phyloP scores from a whole-genome alignment of 1,140 invertebrate species.

The Drosophila athabasca region DNA sequence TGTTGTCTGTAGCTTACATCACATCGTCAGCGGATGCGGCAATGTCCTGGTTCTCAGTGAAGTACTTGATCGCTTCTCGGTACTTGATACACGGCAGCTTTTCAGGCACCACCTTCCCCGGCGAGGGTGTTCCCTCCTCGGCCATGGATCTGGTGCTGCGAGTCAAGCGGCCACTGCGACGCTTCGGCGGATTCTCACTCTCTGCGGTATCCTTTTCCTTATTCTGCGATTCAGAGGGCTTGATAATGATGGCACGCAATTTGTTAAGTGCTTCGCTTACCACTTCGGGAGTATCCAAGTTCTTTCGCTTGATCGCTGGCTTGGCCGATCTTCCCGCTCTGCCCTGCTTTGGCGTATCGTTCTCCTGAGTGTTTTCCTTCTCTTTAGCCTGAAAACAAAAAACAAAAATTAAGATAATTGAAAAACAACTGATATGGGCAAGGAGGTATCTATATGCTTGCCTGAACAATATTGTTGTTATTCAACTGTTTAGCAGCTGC shows the following conservation, averaged over 20 bases:
- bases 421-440: too few species aligned
- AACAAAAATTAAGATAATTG: not conserved
- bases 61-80: conserved; percentile 84
- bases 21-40: conserved; percentile 85
- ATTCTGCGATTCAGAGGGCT: conserved; percentile 11
- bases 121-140: conserved; percentile 55
- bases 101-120: conserved; percentile 51
- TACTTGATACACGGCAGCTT: conserved; percentile 84
- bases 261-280: conserved; percentile 21
- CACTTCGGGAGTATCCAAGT: conserved; percentile 50
- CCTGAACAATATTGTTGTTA: conserved; percentile 15
- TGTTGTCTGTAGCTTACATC: conserved; percentile 83
- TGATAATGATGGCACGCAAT: not conserved
- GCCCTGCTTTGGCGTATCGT: conserved; percentile 24
- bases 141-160: conserved; percentile 72
- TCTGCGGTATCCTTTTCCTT: conserved; percentile 41
- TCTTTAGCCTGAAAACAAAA: conserved; percentile 12
- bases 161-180: conserved; percentile 65
- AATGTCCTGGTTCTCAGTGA: conserved; percentile 84
- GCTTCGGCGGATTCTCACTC: conserved; percentile 59
- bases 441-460: not conserved
- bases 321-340: conserved; percentile 21
- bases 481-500: not conserved
- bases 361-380: conserved; percentile 29
- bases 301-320: conserved; percentile 24